Base-by-base conservation (phyloP, 2,888 invertebrate species). In the Lypha dubia region DNA sequence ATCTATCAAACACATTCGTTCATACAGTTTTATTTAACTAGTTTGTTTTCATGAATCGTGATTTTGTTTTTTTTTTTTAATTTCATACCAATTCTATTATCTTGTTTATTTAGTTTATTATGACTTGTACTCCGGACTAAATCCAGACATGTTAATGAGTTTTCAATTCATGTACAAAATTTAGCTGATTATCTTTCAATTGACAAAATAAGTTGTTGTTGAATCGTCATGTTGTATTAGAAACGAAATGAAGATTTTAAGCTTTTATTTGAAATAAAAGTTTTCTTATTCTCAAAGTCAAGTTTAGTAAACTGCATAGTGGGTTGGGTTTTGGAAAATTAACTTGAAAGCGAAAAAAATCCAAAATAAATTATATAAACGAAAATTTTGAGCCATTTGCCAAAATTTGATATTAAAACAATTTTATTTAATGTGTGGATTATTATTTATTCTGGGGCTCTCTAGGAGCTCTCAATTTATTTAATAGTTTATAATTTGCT, bases 101-200 rank as follows among this genome's bases (percentile, higher is more conserved):
- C 44, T n/a, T 60, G 17, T 73, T 80, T 67, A 22, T 51, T 60
- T 44, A 41, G 49, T 67, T 80, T 65, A 79, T 79, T 79, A 67
- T 65, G 38, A 49, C 56, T 71, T 41, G 15, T 20, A 9, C 1
- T 24, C 53, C 38, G 41, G 38, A 41, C 20, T 41, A 58, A 32
- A 32, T 56, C 20, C 56, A 44, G 11, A n/a, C 44, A 44, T 5
- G 4, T n/a, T 4, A 44, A 44, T 44, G 44, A 49, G 13, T 11
- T 49, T 44, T n/a, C 24, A 28, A 11, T 49, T 65, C 1, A 46
- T 46, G 65, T 28, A 13, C 24, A 51, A 67, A 35, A 49, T 49
- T 53, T 24, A n/a, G 15, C 22, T 51, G 35, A 24, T 38, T 51
- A 17, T 9, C 17, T 67, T 38, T 13, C 41, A 56, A 38, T 56